Percentiles rank a stretch among this genome's conserved stretches.
These are phyloP conservation scores for Arizona elegans DNA, from an alignment of 2,113 vertebrate genomes.

Conservation along the genomic window DNA sequence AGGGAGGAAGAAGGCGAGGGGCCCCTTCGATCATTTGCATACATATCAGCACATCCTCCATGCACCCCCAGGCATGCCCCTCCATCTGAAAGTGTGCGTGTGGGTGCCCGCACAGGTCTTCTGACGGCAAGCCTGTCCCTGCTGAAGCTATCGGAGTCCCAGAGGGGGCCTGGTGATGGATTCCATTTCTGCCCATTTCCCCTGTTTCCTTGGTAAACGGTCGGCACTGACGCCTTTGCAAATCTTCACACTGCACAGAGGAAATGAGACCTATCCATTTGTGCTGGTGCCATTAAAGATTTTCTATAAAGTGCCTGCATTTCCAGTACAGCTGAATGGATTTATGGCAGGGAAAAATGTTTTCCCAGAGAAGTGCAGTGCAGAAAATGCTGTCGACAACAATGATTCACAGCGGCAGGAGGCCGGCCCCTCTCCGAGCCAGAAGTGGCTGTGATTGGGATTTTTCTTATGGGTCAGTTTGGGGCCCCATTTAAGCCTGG, in stretches of 20 bases:
- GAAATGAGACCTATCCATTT: constrained; percentile 76
- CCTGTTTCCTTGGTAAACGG: constrained; percentile 46
- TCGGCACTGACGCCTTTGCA: constrained; percentile 67
- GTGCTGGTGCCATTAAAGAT: constrained; percentile 72
- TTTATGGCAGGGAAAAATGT: constrained; percentile 71
- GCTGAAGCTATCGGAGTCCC: background rate
- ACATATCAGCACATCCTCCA: background rate
- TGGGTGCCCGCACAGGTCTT: background rate
- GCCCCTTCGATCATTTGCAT: background rate
- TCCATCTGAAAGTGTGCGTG: background rate
- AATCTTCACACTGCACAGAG: constrained; percentile 64
- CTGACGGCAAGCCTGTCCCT: background rate
- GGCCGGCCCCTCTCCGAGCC: constrained; percentile 54
- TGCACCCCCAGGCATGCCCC: background rate
- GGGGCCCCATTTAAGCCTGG: constrained; percentile 29
- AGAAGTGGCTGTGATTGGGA: constrained; percentile 28
- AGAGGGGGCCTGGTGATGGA: background rate
- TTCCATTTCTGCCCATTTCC: constrained; percentile 27
- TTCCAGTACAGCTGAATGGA: constrained; percentile 73
- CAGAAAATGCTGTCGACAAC: constrained; percentile 72
- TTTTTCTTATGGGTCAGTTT: background rate
- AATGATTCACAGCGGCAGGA: constrained; percentile 72
- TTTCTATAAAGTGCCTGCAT: constrained; percentile 75
- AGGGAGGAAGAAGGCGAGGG: background rate
- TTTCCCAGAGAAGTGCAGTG: constrained; percentile 57